Evolutionary conservation across 2,888 invertebrate species (phyloP).

Genomic region (Panzeria rudis): DNA sequence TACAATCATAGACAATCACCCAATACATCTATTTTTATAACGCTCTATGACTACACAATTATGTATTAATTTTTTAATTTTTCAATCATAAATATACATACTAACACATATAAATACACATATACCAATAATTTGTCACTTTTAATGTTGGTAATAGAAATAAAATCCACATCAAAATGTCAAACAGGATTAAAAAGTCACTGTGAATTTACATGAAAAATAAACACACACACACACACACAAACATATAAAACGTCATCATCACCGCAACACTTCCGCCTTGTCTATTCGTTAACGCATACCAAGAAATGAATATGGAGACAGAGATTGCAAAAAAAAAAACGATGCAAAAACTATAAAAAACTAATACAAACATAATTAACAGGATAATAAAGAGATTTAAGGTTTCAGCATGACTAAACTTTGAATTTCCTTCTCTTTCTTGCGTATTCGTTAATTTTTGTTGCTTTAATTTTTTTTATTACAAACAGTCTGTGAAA

Average conservation of each 20-base stretch:
- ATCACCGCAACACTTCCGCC: slow-evolving; percentile 66
- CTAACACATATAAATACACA: background rate
- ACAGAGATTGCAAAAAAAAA: background rate
- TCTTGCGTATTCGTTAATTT: background rate
- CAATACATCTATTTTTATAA: background rate
- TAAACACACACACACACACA: slow-evolving; percentile 40
- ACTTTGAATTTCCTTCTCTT: slow-evolving; percentile 46
- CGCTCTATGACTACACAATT: background rate
- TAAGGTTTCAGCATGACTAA: slow-evolving; percentile 61
- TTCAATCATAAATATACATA: background rate
- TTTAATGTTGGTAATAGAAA: slow-evolving; percentile 35
- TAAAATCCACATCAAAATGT: slow-evolving; percentile 40
- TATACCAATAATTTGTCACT: slow-evolving; percentile 49
- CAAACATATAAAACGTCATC: slow-evolving; percentile 29
- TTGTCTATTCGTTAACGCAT: slow-evolving; percentile 36
- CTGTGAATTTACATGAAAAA: slow-evolving; percentile 34
- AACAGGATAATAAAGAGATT: slow-evolving; percentile 69
- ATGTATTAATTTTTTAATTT: too few species aligned
- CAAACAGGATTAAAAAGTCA: slow-evolving; percentile 61
- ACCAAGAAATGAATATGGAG: background rate
- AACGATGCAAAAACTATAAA: slow-evolving; percentile 28
- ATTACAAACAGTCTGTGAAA: slow-evolving; percentile 21
- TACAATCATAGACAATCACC: too few species aligned
- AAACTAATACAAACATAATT: slow-evolving; percentile 67
- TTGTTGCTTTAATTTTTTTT: background rate